These are phyloP conservation scores for Apamea anceps DNA, from an alignment of 2,888 invertebrate genomes.

Conservation along the genomic window DNA sequence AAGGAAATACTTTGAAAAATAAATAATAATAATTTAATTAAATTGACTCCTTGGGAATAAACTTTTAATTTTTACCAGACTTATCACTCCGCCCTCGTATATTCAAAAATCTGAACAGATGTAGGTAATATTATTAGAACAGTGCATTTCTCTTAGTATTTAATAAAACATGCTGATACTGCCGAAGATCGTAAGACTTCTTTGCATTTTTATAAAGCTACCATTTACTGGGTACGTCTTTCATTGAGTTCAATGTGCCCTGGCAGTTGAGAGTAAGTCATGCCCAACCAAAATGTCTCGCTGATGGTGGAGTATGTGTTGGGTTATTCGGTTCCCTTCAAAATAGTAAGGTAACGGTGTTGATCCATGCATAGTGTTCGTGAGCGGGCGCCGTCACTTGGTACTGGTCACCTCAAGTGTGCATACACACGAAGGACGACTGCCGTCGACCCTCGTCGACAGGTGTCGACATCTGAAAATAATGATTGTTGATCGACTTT, in stretches of 20 bases:
- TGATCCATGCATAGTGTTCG: background rate
- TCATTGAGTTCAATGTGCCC: background rate
- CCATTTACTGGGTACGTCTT: background rate
- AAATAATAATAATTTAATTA: too few species aligned
- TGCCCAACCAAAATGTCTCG: background rate
- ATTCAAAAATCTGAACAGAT: background rate
- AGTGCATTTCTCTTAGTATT: background rate
- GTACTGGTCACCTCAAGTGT: background rate
- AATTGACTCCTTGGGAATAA: too few species aligned
- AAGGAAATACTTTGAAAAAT: too few species aligned
- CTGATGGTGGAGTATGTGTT: background rate
- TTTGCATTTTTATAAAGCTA: background rate
- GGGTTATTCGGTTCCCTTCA: background rate
- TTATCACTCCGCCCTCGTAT: background rate
- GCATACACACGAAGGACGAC: too few species aligned
- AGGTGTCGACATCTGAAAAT: background rate
- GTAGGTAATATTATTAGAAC: background rate
- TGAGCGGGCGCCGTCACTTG: background rate
- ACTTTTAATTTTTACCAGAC: too few species aligned
- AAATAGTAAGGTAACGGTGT: background rate
- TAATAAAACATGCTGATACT: background rate
- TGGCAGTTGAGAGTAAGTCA: background rate
- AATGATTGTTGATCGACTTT: background rate
- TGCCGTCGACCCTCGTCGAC: too few species aligned
- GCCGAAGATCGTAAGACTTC: background rate